Conservation (phyloP, 2,797 vertebrate species). For the Microctenopoma steveboyesi region DNA sequence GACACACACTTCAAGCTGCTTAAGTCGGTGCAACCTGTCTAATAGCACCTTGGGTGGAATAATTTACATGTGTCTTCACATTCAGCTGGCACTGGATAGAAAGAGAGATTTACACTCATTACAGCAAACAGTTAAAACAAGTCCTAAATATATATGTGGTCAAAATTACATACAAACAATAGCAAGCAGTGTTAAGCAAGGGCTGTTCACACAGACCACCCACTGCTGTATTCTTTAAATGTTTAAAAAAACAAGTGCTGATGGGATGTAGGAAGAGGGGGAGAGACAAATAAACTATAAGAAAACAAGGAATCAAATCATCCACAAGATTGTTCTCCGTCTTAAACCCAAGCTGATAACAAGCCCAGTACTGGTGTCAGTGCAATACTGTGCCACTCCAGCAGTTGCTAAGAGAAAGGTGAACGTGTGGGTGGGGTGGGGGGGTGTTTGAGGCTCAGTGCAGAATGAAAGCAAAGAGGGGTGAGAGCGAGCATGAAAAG, state of each 20-base stretch:
- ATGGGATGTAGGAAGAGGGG: not conserved
- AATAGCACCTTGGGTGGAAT: constrained; percentile 66
- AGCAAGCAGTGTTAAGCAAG: not conserved
- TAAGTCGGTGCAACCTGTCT: constrained; percentile 55
- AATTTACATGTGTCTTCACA: constrained; percentile 59
- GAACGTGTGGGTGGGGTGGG: constrained; percentile 44
- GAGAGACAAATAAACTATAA: no score
- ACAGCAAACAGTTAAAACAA: constrained; percentile 68
- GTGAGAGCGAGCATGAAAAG: constrained; percentile 75
- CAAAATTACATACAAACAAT: constrained; percentile 51
- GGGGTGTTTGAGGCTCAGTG: constrained; percentile 31
- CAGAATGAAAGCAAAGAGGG: constrained; percentile 72
- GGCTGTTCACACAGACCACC: not conserved
- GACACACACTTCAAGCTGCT: constrained; percentile 40
- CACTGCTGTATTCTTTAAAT: not conserved
- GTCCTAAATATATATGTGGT: constrained; percentile 44
- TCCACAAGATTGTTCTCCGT: not conserved
- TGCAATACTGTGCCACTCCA: constrained; percentile 52
- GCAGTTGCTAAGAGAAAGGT: constrained; percentile 76
- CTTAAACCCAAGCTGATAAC: constrained; percentile 39
- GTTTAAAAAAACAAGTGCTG: not conserved
- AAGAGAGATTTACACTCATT: constrained; percentile 54
- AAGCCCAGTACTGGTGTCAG: constrained; percentile 52
- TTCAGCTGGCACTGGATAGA: constrained; percentile 57
- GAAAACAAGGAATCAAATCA: not conserved